phyloP scores from a whole-genome alignment of 1,140 invertebrate genomes.

The Scaptomyza pallida region DNA sequence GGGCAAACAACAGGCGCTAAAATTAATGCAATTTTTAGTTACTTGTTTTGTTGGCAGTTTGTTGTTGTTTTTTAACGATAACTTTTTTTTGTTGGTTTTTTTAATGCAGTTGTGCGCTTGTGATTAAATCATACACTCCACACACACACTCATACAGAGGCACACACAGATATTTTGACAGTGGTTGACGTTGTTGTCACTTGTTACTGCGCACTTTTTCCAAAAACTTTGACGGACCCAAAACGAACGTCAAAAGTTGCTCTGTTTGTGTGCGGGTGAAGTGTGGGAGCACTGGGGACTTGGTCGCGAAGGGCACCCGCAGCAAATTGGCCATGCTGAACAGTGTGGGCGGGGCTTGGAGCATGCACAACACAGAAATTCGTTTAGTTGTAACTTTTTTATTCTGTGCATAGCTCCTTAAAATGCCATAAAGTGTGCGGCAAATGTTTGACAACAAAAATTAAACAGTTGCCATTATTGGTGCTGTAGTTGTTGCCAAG shows the following conservation, averaged over 20 bases:
- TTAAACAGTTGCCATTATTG: conserved; percentile 51
- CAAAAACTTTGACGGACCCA: conserved; percentile 66
- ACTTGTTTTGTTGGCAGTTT: conserved; percentile 19
- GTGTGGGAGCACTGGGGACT: background rate
- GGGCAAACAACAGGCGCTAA: conserved; percentile 60
- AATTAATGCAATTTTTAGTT: conserved; percentile 71
- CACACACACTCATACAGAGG: conserved; percentile 12
- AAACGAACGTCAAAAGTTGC: conserved; percentile 76
- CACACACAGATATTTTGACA: conserved; percentile 17
- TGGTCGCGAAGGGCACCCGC: conserved; percentile 46
- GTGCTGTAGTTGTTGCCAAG: conserved; percentile 8
- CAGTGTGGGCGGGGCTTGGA: conserved; percentile 35
- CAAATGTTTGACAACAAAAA: conserved; percentile 64
- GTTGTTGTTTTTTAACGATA: conserved; percentile 46
- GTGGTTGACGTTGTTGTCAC: conserved; percentile 55
- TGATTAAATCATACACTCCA: conserved; percentile 68
- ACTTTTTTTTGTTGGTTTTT: conserved; percentile 54
- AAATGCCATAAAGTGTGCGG: conserved; percentile 65
- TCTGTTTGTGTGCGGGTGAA: background rate
- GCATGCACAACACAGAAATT: conserved; percentile 65
- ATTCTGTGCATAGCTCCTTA: conserved; percentile 41
- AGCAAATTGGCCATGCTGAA: conserved; percentile 69
- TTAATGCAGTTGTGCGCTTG: conserved; percentile 69
- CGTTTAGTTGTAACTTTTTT: conserved; percentile 59
- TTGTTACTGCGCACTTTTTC: conserved; percentile 58